phyloP scores from a whole-genome alignment of 2,113 vertebrate species.

The Sapayoa aenigma region DNA sequence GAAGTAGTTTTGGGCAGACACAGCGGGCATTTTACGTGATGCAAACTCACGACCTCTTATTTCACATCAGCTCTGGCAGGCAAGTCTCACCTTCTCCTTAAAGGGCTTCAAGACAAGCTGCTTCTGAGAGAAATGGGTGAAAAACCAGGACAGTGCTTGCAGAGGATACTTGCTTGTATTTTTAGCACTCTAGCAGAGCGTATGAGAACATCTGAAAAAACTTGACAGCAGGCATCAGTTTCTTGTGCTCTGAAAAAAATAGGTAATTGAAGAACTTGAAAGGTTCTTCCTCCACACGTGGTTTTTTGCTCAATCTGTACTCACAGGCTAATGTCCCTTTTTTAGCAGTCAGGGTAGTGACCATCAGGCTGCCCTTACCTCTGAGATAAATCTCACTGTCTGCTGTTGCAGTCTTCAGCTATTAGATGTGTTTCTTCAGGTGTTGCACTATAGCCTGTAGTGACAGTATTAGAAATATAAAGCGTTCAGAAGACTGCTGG shows the following conservation, averaged over 20 bases:
- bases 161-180: neutral
- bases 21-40: accelerated
- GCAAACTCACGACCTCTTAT: neutral
- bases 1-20: neutral
- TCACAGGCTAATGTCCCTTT: neutral
- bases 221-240: neutral
- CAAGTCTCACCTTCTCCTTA: neutral
- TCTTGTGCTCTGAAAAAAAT: neutral
- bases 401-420: neutral
- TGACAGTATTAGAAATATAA: too few species aligned
- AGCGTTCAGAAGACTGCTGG: neutral
- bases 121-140: neutral
- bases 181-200: neutral
- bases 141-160: neutral
- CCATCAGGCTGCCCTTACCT: neutral
- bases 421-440: neutral
- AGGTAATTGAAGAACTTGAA: neutral
- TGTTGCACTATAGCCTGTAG: neutral
- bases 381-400: neutral
- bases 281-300: neutral
- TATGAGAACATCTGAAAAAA: neutral
- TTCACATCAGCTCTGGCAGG: neutral
- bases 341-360: neutral
- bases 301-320: neutral
- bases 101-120: neutral